phyloP scores from a whole-genome alignment of 2,113 vertebrate genomes.

The Ploceus nigricollis region DNA sequence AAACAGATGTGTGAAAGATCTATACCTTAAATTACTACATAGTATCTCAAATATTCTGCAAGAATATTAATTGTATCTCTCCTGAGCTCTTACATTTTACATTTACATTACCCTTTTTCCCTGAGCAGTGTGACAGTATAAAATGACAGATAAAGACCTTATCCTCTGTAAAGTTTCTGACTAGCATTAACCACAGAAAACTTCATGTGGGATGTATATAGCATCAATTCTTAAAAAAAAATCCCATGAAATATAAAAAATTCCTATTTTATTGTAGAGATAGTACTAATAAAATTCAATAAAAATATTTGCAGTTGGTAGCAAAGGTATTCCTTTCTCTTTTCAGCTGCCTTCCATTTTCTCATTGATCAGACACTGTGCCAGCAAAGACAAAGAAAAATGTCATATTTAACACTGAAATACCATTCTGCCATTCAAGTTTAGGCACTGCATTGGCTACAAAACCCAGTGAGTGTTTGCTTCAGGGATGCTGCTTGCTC shows the following conservation, averaged over 20 bases:
- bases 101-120: background rate
- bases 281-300: background rate
- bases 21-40: background rate
- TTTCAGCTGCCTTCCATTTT: background rate
- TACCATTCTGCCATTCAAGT: background rate
- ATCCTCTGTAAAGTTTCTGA: background rate
- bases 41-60: background rate
- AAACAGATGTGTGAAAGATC: background rate
- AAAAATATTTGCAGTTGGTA: background rate
- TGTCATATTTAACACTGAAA: background rate
- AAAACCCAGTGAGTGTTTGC: background rate
- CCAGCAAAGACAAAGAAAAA: background rate
- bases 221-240: background rate
- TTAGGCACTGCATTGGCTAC: background rate
- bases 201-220: background rate
- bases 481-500: background rate
- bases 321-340: background rate
- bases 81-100: background rate
- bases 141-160: background rate
- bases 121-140: background rate
- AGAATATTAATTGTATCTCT: background rate
- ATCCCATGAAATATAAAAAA: background rate
- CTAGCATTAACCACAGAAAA: background rate
- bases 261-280: background rate
- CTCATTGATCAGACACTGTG: background rate